These are phyloP conservation scores for Cryptus viduatorius DNA, from an alignment of 2,888 invertebrate genomes.

Conservation along the genomic window DNA sequence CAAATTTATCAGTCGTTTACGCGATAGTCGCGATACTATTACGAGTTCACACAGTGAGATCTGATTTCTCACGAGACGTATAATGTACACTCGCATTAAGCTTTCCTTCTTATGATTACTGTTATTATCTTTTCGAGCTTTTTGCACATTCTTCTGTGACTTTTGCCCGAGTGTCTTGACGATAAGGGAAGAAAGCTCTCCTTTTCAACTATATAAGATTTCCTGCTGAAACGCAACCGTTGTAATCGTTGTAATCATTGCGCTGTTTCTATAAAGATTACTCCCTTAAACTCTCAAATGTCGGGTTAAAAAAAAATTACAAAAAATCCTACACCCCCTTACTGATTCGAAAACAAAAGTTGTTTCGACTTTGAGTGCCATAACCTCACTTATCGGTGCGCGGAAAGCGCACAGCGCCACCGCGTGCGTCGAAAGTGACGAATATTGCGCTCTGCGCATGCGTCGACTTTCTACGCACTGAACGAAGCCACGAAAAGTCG, in stretches of 20 bases:
- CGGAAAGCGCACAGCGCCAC: too few species aligned
- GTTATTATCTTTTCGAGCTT: constrained; percentile 7
- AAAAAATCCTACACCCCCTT: not conserved
- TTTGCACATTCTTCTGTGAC: not conserved
- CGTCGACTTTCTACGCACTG: too few species aligned
- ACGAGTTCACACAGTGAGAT: constrained; percentile 34
- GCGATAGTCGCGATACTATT: constrained; percentile 11
- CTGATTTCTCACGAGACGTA: not conserved
- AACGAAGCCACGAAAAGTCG: too few species aligned
- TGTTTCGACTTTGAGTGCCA: too few species aligned
- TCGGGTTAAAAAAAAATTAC: too few species aligned
- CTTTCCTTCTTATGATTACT: not conserved
- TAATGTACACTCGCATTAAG: not conserved
- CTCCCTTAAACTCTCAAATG: too few species aligned
- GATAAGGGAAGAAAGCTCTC: constrained; percentile 8
- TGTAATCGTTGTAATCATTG: not conserved
- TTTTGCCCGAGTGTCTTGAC: not conserved
- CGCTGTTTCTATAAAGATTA: too few species aligned
- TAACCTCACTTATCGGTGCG: too few species aligned
- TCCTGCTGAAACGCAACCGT: not conserved
- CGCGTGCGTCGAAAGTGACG: too few species aligned
- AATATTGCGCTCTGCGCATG: too few species aligned
- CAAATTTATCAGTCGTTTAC: constrained; percentile 59
- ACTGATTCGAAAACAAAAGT: constrained; percentile 55
- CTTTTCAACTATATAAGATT: not conserved